Evolutionary conservation across 2,888 invertebrate species (phyloP).

Genomic region (Drosophila anceps): DNA sequence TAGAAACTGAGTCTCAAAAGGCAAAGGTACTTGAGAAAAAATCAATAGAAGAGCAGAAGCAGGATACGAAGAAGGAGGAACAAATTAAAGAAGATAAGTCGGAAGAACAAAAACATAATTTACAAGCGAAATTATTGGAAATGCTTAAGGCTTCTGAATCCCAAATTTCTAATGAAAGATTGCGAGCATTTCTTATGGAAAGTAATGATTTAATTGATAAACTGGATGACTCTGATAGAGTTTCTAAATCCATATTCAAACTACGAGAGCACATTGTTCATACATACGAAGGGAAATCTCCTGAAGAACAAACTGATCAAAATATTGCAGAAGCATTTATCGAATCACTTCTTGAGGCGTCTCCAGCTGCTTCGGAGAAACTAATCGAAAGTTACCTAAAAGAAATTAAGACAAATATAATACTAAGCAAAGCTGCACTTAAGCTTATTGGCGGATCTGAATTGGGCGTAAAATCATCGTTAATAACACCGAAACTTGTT

Average conservation of each 20-base stretch:
- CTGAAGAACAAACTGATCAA: slow-evolving; percentile 38
- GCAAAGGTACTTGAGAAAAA: neutral
- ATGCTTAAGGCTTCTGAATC: slow-evolving; percentile 14
- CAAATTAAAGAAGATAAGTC: neutral
- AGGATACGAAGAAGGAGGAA: neutral
- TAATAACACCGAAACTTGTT: slow-evolving; percentile 51
- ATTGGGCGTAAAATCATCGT: slow-evolving; percentile 44
- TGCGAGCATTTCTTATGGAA: slow-evolving; percentile 22
- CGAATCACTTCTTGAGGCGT: slow-evolving; percentile 46
- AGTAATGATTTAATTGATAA: slow-evolving; percentile 46
- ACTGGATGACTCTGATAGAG: slow-evolving; percentile 43
- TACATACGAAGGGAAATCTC: slow-evolving; percentile 74
- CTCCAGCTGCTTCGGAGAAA: slow-evolving; percentile 46
- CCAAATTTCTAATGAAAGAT: neutral
- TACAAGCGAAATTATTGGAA: slow-evolving; percentile 25
- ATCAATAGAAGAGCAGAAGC: neutral
- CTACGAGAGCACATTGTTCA: slow-evolving; percentile 82
- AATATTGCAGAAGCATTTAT: slow-evolving; percentile 54
- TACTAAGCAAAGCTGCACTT: slow-evolving; percentile 44
- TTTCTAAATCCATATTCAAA: slow-evolving; percentile 74
- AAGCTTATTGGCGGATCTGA: slow-evolving; percentile 43
- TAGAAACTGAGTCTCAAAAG: neutral
- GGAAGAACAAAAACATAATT: neutral
- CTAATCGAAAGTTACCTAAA: slow-evolving; percentile 40
- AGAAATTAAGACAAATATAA: slow-evolving; percentile 57